Evolutionary conservation across 2,888 invertebrate species (phyloP).

Genomic region (Hartigia nigra): DNA sequence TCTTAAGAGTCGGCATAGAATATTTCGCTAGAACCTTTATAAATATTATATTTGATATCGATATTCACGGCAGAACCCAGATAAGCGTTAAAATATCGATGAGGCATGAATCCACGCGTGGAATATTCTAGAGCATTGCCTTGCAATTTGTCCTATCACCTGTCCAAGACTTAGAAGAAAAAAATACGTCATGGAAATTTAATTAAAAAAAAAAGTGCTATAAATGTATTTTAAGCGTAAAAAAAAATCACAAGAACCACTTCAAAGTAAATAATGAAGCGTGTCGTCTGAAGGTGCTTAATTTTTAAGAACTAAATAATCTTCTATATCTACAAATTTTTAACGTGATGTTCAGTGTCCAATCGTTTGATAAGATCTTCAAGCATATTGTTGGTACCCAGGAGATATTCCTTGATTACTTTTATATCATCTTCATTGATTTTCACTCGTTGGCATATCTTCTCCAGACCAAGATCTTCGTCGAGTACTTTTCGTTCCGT

Average conservation of each 20-base stretch:
- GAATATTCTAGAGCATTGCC: not conserved
- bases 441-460: slow-evolving; percentile 45
- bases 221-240: not conserved
- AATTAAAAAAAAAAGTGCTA: not conserved
- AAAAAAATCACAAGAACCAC: not conserved
- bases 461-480: slow-evolving; percentile 44
- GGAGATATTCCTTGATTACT: slow-evolving; percentile 50
- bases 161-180: not conserved
- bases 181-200: not conserved
- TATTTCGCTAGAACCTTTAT: not conserved
- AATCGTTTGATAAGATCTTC: slow-evolving; percentile 45
- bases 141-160: not conserved
- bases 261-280: not conserved
- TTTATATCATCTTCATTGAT: slow-evolving; percentile 52
- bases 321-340: not conserved
- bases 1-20: not conserved
- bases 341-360: not conserved
- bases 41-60: not conserved
- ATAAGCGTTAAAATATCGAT: not conserved
- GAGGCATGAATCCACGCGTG: not conserved
- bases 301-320: not conserved
- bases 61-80: not conserved
- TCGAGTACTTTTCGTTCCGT: slow-evolving; percentile 44
- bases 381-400: slow-evolving; percentile 53
- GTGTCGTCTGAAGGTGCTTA: not conserved